These are phyloP conservation scores for Esox masquinongy DNA, from an alignment of 2,797 vertebrate genomes.

Conservation along the genomic window DNA sequence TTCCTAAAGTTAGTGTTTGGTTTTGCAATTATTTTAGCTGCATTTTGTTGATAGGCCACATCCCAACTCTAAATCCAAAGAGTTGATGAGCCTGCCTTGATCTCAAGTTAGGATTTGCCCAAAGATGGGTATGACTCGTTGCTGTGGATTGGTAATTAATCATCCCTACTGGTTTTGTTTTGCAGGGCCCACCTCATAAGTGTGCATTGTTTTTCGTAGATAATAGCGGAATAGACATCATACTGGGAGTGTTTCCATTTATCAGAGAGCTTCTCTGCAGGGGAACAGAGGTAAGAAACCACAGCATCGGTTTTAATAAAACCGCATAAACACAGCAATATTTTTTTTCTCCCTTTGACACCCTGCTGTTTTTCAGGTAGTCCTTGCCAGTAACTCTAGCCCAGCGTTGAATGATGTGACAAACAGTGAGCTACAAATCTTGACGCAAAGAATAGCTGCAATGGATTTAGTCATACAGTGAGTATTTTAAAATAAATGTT, in stretches of 20 bases:
- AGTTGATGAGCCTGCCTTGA: background rate
- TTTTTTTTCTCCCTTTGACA: background rate
- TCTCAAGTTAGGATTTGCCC: background rate
- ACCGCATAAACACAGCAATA: background rate
- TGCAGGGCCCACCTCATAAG: constrained; percentile 98
- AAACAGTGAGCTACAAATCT: constrained; percentile 89
- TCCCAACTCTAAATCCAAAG: background rate
- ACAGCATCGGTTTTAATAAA: background rate
- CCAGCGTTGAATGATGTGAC: constrained; percentile 97
- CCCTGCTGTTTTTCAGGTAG: constrained; percentile 75
- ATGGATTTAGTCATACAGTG: constrained; percentile 92
- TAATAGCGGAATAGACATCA: constrained; percentile 99
- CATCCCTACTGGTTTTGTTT: constrained; percentile 33
- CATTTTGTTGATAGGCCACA: background rate
- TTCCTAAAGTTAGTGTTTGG: background rate
- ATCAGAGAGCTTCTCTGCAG: constrained; percentile 95
- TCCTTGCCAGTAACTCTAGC: constrained; percentile 94
- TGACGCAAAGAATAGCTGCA: constrained; percentile 88
- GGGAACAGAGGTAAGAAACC: constrained; percentile 90
- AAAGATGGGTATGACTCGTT: constrained; percentile 8
- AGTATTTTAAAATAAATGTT: constrained; percentile 48
- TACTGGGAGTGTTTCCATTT: constrained; percentile 99
- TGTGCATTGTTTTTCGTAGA: constrained; percentile 99
- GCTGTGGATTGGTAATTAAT: constrained; percentile 40
- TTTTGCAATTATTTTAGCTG: background rate